phyloP scores from a whole-genome alignment of 2,888 invertebrate genomes.

The Zelleria hepariella region DNA sequence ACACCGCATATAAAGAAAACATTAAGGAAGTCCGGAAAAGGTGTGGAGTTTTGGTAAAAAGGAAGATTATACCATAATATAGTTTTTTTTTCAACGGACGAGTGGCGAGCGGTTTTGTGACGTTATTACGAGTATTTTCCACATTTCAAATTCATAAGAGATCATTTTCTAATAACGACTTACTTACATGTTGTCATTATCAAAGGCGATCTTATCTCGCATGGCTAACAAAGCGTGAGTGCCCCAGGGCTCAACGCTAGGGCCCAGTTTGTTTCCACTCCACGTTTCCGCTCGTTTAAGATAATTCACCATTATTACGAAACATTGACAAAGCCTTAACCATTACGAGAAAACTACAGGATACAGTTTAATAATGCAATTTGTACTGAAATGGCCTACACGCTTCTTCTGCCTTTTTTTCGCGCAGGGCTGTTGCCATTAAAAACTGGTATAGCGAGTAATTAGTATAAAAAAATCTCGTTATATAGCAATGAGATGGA shows the following conservation, averaged over 20 bases:
- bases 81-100: too few species aligned
- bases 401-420: neutral
- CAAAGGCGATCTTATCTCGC: constrained; percentile 4
- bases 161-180: constrained; percentile 1
- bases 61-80: too few species aligned
- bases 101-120: neutral
- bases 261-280: constrained; percentile 42
- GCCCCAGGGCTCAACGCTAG: constrained; percentile 40
- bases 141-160: too few species aligned
- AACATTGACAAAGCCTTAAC: neutral
- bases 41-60: too few species aligned
- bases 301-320: neutral
- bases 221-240: constrained; percentile 25
- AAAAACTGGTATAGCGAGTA: neutral
- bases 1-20: too few species aligned
- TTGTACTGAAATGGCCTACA: neutral
- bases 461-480: neutral
- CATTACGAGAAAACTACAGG: neutral
- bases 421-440: neutral
- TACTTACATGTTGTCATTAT: constrained; percentile 6
- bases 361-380: neutral
- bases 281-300: constrained; percentile 45
- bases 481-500: neutral
- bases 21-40: too few species aligned
- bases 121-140: neutral